Conservation (phyloP, 1,140 invertebrate genomes). For the Saccostrea cuccullata region DNA sequence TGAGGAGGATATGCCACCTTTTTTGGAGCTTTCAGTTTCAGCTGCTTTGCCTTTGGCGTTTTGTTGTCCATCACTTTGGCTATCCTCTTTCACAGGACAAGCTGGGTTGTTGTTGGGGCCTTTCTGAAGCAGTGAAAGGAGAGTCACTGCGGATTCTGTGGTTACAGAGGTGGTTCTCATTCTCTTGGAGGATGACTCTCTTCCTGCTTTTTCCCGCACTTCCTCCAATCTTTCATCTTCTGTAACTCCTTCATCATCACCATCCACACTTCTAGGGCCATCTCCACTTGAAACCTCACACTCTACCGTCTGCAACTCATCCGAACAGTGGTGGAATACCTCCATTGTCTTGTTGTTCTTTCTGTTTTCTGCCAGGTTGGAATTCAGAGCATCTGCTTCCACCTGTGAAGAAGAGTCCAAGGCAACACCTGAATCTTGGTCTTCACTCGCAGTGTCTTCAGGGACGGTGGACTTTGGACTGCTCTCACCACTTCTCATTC, state of each 20-base stretch:
- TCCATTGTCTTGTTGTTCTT: slow-evolving; percentile 26
- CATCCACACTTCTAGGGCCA: neutral
- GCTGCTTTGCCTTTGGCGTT: slow-evolving; percentile 8
- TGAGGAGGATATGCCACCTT: slow-evolving; percentile 76
- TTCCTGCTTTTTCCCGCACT: neutral
- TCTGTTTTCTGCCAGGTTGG: neutral
- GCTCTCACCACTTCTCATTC: slow-evolving; percentile 69
- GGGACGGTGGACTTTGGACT: slow-evolving; percentile 59
- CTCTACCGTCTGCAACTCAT: slow-evolving; percentile 1
- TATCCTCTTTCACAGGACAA: slow-evolving; percentile 47
- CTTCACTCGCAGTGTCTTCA: slow-evolving; percentile 37
- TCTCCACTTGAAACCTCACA: neutral
- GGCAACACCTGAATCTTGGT: slow-evolving; percentile 61
- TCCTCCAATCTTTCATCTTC: slow-evolving; percentile 23
- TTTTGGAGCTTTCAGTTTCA: slow-evolving; percentile 57
- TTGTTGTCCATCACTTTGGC: neutral
- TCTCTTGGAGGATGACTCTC: neutral
- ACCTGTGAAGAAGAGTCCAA: slow-evolving; percentile 23
- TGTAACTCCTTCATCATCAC: slow-evolving; percentile 25
- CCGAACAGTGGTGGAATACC: slow-evolving; percentile 11
- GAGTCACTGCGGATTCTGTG: slow-evolving; percentile 69
- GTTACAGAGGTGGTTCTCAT: slow-evolving; percentile 46
- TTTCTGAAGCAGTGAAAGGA: slow-evolving; percentile 69
- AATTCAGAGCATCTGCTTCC: neutral
- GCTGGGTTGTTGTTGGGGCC: slow-evolving; percentile 64